These are phyloP conservation scores for Andrena marginata DNA, from an alignment of 2,888 invertebrate genomes.

Conservation along the genomic window DNA sequence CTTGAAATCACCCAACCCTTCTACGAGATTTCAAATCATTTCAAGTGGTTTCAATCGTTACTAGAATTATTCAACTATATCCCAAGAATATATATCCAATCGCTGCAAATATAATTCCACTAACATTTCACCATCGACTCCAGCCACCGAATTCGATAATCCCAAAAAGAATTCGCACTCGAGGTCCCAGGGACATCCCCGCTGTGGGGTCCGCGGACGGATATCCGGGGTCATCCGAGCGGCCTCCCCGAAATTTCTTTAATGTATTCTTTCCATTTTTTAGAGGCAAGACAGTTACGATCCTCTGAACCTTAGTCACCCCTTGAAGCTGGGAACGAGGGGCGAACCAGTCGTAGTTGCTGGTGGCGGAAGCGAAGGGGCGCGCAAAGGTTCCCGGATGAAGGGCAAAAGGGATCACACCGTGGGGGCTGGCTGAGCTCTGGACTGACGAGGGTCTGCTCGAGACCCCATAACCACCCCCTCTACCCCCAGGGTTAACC, in stretches of 20 bases:
- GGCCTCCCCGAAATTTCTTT: constrained; percentile 63
- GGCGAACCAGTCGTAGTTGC: constrained; percentile 74
- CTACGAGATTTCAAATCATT: too few species aligned
- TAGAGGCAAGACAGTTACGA: constrained; percentile 73
- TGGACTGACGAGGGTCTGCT: constrained; percentile 64
- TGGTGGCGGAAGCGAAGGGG: constrained; percentile 80
- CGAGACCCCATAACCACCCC: constrained; percentile 73
- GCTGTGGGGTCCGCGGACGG: constrained; percentile 33
- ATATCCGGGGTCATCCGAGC: constrained; percentile 59
- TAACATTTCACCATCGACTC: not conserved
- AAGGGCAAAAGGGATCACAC: constrained; percentile 78
- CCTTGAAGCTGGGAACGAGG: constrained; percentile 69
- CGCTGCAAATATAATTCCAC: not conserved
- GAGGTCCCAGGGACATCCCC: not conserved
- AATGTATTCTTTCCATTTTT: constrained; percentile 73
- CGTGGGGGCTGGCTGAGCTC: constrained; percentile 66
- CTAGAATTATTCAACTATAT: too few species aligned
- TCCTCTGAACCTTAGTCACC: constrained; percentile 74
- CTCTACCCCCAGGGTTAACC: constrained; percentile 80
- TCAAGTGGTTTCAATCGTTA: too few species aligned
- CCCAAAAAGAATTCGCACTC: constrained; percentile 37
- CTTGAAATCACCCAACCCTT: too few species aligned
- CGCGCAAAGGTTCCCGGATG: constrained; percentile 81
- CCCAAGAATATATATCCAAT: not conserved
- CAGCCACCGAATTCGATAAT: constrained; percentile 18